These are phyloP conservation scores for Stenodera caucasica DNA, from an alignment of 2,888 invertebrate species.

Conservation along the genomic window DNA sequence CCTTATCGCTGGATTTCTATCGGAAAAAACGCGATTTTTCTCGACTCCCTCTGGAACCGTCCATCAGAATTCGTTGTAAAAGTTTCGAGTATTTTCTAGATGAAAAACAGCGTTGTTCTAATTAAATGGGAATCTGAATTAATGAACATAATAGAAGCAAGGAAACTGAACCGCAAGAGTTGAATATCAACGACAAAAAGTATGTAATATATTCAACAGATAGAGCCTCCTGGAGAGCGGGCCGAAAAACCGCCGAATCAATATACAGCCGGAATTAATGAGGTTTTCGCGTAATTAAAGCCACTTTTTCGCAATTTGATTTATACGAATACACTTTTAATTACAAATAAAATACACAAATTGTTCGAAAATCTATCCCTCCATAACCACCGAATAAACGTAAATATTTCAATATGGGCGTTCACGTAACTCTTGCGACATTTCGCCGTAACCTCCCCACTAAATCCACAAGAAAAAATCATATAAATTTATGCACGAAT, in stretches of 20 bases:
- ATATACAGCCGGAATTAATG: not conserved
- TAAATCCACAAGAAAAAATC: not conserved
- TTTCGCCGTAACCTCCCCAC: not conserved
- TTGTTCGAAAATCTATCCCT: too few species aligned
- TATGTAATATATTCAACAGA: not conserved
- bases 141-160: not conserved
- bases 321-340: too few species aligned
- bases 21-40: not conserved
- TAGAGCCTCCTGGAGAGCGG: not conserved
- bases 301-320: not conserved
- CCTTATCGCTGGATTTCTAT: too few species aligned
- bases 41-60: not conserved
- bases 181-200: not conserved
- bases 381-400: not conserved
- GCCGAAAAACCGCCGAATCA: not conserved
- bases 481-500: not conserved
- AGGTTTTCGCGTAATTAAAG: not conserved
- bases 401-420: not conserved
- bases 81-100: not conserved
- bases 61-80: not conserved
- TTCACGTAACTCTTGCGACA: slow-evolving; percentile 1
- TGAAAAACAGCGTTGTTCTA: not conserved
- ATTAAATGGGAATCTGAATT: not conserved
- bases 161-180: not conserved
- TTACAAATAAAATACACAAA: too few species aligned